These are phyloP conservation scores for Kryphioiulus occultus DNA, from an alignment of 2,888 invertebrate genomes.

Conservation along the genomic window DNA sequence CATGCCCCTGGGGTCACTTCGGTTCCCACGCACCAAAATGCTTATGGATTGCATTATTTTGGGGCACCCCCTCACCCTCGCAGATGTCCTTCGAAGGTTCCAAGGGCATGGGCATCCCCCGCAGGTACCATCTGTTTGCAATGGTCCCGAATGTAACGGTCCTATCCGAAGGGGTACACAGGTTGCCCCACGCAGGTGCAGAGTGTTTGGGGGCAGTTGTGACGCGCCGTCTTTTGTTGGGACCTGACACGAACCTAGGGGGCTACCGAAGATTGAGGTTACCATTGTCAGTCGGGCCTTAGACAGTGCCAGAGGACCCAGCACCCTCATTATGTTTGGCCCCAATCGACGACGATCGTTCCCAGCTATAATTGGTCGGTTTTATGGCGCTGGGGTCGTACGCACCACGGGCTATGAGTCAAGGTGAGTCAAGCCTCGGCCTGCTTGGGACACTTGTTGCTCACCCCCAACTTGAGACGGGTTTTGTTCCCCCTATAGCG, in stretches of 20 bases:
- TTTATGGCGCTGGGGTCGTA: not conserved
- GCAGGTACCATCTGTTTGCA: not conserved
- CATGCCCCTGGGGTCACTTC: not conserved
- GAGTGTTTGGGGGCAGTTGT: not conserved
- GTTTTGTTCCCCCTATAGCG: not conserved
- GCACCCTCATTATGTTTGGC: conserved; percentile 10
- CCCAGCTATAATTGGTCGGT: not conserved
- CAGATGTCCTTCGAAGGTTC: not conserved
- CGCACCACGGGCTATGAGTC: conserved; percentile 27
- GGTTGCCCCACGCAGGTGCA: not conserved
- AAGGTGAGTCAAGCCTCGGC: not conserved
- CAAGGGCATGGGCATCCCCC: not conserved
- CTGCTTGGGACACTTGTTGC: conserved; percentile 12
- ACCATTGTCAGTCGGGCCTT: not conserved
- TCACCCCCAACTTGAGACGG: conserved; percentile 7
- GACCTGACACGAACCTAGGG: not conserved
- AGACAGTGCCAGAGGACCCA: not conserved
- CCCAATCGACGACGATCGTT: not conserved
- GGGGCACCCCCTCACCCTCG: not conserved
- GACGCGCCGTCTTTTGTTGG: not conserved
- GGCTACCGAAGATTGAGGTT: not conserved
- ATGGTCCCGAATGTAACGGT: not conserved
- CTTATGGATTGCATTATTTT: not conserved
- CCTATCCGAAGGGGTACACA: not conserved
- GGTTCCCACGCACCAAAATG: conserved; percentile 8